Conservation (phyloP, 2,797 vertebrate genomes). For the Anisognathus igniventris region DNA sequence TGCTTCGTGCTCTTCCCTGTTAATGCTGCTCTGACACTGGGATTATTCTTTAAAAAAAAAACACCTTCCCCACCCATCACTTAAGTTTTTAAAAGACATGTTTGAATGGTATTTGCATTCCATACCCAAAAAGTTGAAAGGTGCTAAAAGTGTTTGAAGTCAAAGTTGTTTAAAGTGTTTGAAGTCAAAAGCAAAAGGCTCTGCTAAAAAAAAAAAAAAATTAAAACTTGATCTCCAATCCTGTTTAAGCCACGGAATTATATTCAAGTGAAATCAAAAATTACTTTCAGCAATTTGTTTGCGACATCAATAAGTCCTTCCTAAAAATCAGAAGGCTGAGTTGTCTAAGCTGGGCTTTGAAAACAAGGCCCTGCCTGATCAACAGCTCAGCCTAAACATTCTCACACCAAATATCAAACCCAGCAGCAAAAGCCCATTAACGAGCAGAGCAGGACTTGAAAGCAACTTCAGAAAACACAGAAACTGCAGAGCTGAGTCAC, state of each 20-base stretch:
- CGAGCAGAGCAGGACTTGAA: not conserved
- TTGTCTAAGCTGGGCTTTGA: not conserved
- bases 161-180: constrained; percentile 23
- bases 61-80: not conserved
- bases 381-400: not conserved
- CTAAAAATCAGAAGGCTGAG: not conserved
- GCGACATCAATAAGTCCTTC: not conserved
- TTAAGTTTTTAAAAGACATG: not conserved
- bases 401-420: not conserved
- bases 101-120: constrained; percentile 31
- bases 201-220: not conserved
- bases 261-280: not conserved
- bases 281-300: not conserved
- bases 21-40: not conserved
- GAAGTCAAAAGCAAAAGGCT: constrained; percentile 19
- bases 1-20: not conserved
- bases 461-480: not conserved
- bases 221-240: not conserved
- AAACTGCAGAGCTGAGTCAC: not conserved
- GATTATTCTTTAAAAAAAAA: not conserved
- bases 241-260: not conserved
- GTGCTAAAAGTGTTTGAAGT: constrained; percentile 35
- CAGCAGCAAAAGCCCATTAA: not conserved
- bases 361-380: not conserved
- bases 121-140: not conserved